phyloP scores from a whole-genome alignment of 2,888 invertebrate species.

The Cryptosula pallasiana region DNA sequence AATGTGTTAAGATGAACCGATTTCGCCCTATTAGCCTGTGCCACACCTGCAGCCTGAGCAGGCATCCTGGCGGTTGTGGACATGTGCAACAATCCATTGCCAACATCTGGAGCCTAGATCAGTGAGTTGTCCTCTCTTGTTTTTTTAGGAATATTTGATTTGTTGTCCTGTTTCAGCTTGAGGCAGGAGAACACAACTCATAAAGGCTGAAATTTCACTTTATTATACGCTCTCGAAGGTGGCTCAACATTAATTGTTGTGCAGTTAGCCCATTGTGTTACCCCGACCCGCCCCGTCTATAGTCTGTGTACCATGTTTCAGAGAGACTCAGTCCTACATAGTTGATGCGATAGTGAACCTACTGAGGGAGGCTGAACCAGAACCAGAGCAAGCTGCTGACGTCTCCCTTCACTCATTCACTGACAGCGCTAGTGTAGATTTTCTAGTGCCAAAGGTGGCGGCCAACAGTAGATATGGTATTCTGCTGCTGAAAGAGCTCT shows the following conservation, averaged over 20 bases:
- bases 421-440: conserved; percentile 34
- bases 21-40: conserved; percentile 82
- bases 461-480: conserved; percentile 70
- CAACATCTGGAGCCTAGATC: conserved; percentile 7
- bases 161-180: too few species aligned
- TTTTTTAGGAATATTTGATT: too few species aligned
- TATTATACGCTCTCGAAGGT: too few species aligned
- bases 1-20: conserved; percentile 92
- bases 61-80: conserved; percentile 37
- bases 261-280: too few species aligned
- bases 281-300: too few species aligned
- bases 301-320: not conserved
- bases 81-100: conserved; percentile 22
- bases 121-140: conserved; percentile 1
- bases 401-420: conserved; percentile 37
- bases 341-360: conserved; percentile 20
- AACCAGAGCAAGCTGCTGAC: conserved; percentile 30
- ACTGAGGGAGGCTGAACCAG: conserved; percentile 23
- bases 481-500: conserved; percentile 92
- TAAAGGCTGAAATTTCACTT: too few species aligned
- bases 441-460: conserved; percentile 35
- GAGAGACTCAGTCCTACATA: conserved; percentile 3
- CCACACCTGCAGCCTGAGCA: conserved; percentile 43
- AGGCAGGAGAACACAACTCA: too few species aligned
- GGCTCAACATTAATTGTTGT: too few species aligned